phyloP scores from a whole-genome alignment of 2,113 vertebrate genomes.

The Callorhinus ursinus region DNA sequence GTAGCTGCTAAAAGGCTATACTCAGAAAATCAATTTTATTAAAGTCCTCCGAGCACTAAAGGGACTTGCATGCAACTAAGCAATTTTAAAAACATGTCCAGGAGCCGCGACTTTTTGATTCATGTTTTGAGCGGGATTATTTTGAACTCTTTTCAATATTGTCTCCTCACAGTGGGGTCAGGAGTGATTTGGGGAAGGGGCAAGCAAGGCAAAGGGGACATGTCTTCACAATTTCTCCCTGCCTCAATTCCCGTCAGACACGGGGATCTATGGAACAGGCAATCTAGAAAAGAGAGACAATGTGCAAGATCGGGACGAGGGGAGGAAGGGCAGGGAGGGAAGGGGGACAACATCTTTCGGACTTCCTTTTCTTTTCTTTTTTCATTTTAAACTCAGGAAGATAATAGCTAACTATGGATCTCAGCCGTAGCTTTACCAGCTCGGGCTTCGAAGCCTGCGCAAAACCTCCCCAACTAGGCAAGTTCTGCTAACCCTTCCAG shows the following conservation, averaged over 20 bases:
- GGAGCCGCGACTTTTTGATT: conserved; percentile 91
- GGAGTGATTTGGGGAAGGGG: conserved; percentile 83
- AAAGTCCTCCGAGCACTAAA: conserved; percentile 98
- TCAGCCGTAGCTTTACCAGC: background rate
- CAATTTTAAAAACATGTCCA: conserved; percentile 97
- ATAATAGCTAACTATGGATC: conserved; percentile 28
- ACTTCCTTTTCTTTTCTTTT: background rate
- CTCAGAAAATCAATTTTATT: conserved; percentile 99
- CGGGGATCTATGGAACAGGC: conserved; percentile 68
- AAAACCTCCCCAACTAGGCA: background rate
- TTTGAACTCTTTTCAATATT: conserved; percentile 94
- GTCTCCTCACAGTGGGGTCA: conserved; percentile 92
- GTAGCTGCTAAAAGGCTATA: conserved; percentile 98
- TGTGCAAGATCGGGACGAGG: background rate
- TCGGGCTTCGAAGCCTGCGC: background rate
- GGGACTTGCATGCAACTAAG: conserved; percentile 96
- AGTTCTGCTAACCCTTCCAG: background rate
- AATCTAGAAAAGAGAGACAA: conserved; percentile 57
- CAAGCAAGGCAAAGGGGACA: conserved; percentile 65
- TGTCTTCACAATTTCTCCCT: conserved; percentile 72
- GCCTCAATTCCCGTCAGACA: conserved; percentile 79
- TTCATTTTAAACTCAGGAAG: conserved; percentile 70
- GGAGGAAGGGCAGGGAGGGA: background rate
- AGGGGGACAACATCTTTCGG: background rate
- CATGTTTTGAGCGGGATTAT: conserved; percentile 93